Conservation (phyloP, 2,888 invertebrate species). For the Eubasilissa splendida region DNA sequence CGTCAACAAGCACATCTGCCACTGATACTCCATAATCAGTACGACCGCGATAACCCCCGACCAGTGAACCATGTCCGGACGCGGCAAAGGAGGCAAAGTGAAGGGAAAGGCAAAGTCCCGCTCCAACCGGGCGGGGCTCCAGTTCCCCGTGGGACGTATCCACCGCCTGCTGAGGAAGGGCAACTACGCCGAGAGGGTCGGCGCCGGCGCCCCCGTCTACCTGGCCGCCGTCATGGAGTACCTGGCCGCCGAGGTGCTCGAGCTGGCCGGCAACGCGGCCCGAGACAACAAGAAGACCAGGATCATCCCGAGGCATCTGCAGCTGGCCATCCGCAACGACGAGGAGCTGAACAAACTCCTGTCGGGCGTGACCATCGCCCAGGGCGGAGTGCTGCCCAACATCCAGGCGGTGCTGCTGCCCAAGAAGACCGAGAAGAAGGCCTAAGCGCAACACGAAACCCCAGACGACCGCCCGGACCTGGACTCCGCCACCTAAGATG, state of each 20-base stretch:
- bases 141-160: conserved; percentile 64
- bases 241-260: conserved; percentile 60
- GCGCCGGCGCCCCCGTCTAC: conserved; percentile 72
- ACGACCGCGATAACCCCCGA: no score
- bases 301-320: conserved; percentile 85
- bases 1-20: no score
- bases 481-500: no score
- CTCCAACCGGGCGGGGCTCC: conserved; percentile 73
- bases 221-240: conserved; percentile 71
- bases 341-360: conserved; percentile 86
- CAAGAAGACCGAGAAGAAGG: conserved; percentile 52
- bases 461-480: no score
- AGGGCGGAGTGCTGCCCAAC: conserved; percentile 89
- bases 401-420: conserved; percentile 73
- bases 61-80: conserved; percentile 28
- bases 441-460: conserved; percentile 61
- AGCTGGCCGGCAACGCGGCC: conserved; percentile 77
- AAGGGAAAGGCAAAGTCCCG: conserved; percentile 64
- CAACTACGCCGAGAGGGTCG: conserved; percentile 74
- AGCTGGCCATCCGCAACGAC: conserved; percentile 86
- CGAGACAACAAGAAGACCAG: conserved; percentile 76
- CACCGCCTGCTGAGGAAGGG: conserved; percentile 62
- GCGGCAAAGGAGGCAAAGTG: conserved; percentile 60
- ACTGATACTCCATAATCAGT: no score
- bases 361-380: conserved; percentile 85